These are phyloP conservation scores for Pentalonia nigronervosa DNA, from an alignment of 1,140 invertebrate genomes.

Conservation along the genomic window DNA sequence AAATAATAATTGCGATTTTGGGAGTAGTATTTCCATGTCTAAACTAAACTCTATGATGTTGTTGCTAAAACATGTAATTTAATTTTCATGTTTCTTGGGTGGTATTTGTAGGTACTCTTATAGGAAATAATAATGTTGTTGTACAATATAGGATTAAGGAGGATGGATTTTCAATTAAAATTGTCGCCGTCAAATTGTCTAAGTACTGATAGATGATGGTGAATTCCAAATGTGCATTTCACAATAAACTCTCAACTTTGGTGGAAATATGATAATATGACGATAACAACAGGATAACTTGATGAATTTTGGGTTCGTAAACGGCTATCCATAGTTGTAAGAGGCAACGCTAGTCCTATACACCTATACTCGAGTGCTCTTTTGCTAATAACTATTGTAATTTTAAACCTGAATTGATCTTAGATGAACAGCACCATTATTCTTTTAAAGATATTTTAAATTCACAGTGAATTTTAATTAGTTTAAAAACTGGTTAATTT, in stretches of 20 bases:
- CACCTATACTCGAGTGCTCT: background rate
- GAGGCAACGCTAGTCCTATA: background rate
- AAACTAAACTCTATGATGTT: background rate
- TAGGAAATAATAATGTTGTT: background rate
- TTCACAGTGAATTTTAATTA: background rate
- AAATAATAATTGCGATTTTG: background rate
- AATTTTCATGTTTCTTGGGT: constrained; percentile 1
- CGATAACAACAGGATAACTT: background rate
- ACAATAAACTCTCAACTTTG: background rate
- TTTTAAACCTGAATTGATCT: background rate
- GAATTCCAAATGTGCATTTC: background rate
- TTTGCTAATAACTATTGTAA: background rate
- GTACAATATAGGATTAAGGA: background rate
- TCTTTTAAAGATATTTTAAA: background rate
- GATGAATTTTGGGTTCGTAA: background rate
- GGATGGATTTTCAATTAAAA: constrained; percentile 26
- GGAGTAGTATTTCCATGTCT: background rate
- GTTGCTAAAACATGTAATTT: constrained; percentile 14
- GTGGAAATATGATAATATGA: background rate
- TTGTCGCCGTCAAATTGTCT: background rate
- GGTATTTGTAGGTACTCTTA: background rate
- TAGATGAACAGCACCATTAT: background rate
- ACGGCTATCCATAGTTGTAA: background rate
- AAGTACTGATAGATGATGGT: background rate
- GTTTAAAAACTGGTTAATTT: too few relatives aligned